A percentile compares a stretch with the other conserved stretches of the same genome.
phyloP scores from a whole-genome alignment of 2,888 invertebrate species.

The Trissonchulus latispiculum region DNA sequence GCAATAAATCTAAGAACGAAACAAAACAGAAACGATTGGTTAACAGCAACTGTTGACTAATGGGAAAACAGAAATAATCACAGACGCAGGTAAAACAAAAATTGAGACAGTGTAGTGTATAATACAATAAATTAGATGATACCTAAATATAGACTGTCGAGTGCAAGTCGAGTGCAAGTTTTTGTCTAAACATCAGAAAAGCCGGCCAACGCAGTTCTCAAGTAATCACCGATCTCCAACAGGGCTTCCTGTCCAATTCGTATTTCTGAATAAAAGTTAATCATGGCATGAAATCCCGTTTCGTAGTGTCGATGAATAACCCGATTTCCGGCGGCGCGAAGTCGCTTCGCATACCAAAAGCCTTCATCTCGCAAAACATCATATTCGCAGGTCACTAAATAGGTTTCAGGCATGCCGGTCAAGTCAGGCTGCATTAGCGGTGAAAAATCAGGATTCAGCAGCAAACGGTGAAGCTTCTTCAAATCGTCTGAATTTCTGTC shows the following conservation, averaged over 20 bases:
- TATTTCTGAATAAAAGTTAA: conserved; percentile 22
- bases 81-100: too few relatives aligned
- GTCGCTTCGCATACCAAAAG: conserved; percentile 43
- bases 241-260: background rate
- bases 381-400: conserved; percentile 45
- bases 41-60: too few relatives aligned
- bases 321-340: conserved; percentile 37
- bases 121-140: too few relatives aligned
- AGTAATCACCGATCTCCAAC: background rate
- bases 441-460: conserved; percentile 40
- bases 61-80: too few relatives aligned
- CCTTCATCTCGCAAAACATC: conserved; percentile 47
- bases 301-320: conserved; percentile 34
- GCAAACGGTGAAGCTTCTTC: conserved; percentile 28
- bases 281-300: conserved; percentile 34
- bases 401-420: conserved; percentile 39
- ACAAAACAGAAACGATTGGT: too few relatives aligned
- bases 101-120: too few relatives aligned
- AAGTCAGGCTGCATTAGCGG: conserved; percentile 43
- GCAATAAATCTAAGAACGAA: too few relatives aligned
- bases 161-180: too few relatives aligned
- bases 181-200: too few relatives aligned
- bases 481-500: background rate
- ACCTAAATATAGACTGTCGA: too few relatives aligned
- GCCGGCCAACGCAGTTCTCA: too few relatives aligned